Evolutionary conservation across 2,888 invertebrate genomes (phyloP).

Genomic region (Nephrocerus scutellatus): DNA sequence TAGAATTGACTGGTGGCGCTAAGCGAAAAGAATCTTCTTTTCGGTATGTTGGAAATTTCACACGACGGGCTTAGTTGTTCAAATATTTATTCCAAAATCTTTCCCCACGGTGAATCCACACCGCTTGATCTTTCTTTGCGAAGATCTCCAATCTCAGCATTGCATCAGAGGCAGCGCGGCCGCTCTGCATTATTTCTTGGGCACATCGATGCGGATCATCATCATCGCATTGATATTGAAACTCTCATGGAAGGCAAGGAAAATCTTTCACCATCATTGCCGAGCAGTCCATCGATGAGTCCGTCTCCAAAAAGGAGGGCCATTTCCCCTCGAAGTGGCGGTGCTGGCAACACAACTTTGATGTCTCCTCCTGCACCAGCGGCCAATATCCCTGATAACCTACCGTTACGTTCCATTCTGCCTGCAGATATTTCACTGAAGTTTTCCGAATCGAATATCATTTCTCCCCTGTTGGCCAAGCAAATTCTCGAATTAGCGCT

Average conservation of each 20-base stretch:
- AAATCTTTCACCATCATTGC: conserved; percentile 59
- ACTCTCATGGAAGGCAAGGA: conserved; percentile 64
- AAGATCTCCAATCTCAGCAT: conserved; percentile 50
- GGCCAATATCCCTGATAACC: conserved; percentile 30
- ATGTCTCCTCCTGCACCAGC: conserved; percentile 40
- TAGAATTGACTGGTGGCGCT: conserved; percentile 24
- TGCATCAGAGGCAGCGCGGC: conserved; percentile 50
- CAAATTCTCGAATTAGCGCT: conserved; percentile 45
- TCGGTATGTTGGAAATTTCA: conserved; percentile 17
- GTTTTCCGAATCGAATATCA: conserved; percentile 32
- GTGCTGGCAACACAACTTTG: conserved; percentile 43
- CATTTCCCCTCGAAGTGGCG: conserved; percentile 45
- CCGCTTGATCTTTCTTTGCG: conserved; percentile 77
- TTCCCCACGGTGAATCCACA: conserved; percentile 51
- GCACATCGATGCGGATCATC: conserved; percentile 28
- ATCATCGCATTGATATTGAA: conserved; percentile 47
- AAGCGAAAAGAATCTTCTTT: conserved; percentile 30
- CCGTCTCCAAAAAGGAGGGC: conserved; percentile 57
- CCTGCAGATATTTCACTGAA: conserved; percentile 40
- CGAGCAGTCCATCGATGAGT: conserved; percentile 62
- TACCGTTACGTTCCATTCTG: conserved; percentile 41
- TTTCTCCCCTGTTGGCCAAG: conserved; percentile 40
- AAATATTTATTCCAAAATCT: background rate
- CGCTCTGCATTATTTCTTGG: conserved; percentile 41
- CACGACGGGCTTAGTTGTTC: conserved; percentile 26